Conservation (phyloP, 1,140 invertebrate species). For the Camponotus pennsylvanicus region DNA sequence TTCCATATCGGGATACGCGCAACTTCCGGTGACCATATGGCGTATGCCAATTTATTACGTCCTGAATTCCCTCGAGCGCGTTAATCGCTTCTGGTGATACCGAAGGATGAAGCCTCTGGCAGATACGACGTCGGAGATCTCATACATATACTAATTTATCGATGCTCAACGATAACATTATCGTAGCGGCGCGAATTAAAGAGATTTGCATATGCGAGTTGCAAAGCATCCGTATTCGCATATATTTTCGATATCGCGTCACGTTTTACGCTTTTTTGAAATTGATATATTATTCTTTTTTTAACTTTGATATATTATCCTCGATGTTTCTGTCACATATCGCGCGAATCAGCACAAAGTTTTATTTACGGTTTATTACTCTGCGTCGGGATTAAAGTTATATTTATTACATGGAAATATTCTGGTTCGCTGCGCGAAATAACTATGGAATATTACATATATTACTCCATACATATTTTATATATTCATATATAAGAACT, state of each 20-base stretch:
- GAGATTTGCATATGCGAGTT: neutral
- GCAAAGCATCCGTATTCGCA: neutral
- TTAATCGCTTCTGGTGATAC: constrained; percentile 46
- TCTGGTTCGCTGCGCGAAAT: neutral
- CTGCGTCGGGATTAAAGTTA: constrained; percentile 18
- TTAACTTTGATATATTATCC: neutral
- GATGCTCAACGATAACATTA: constrained; percentile 8
- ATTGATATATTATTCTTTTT: neutral
- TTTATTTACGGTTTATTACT: constrained; percentile 35
- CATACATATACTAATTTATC: constrained; percentile 14
- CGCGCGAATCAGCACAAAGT: neutral
- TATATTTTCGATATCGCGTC: neutral
- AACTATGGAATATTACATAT: constrained; percentile 4
- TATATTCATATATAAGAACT: neutral
- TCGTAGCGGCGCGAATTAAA: constrained; percentile 5
- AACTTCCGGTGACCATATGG: constrained; percentile 46
- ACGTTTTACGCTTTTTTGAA: neutral
- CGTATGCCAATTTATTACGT: constrained; percentile 50
- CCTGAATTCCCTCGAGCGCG: constrained; percentile 43
- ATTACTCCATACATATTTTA: neutral
- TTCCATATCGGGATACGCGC: constrained; percentile 36
- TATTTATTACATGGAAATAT: neutral
- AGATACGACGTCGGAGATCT: constrained; percentile 23
- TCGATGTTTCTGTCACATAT: neutral
- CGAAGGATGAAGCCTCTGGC: constrained; percentile 33